These are phyloP conservation scores for Nomada flava DNA, from an alignment of 2,888 invertebrate species.

Conservation along the genomic window DNA sequence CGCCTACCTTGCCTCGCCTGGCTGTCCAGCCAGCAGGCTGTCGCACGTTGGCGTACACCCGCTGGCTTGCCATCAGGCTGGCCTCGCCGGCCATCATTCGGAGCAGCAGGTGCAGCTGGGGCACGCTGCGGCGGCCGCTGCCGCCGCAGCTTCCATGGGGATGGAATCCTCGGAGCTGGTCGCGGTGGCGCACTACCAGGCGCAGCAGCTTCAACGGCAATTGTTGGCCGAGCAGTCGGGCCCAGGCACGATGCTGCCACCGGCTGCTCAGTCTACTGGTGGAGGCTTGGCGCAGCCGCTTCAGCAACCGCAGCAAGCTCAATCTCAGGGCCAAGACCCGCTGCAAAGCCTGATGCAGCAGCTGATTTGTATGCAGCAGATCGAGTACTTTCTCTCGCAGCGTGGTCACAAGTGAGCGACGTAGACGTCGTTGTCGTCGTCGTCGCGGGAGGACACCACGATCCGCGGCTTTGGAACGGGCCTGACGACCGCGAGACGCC, in stretches of 20 bases:
- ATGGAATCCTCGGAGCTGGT: constrained; percentile 78
- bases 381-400: constrained; percentile 81
- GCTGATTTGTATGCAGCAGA: constrained; percentile 79
- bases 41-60: constrained; percentile 75
- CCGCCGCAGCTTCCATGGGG: constrained; percentile 74
- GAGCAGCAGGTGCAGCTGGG: constrained; percentile 74
- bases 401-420: constrained; percentile 77
- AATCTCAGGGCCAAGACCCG: constrained; percentile 78
- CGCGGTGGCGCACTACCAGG: constrained; percentile 76
- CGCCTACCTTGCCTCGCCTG: constrained; percentile 77
- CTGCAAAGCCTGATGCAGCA: constrained; percentile 82
- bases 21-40: constrained; percentile 71
- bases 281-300: constrained; percentile 79
- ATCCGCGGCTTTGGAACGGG: not conserved
- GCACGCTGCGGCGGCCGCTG: constrained; percentile 64
- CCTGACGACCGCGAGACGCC: not conserved
- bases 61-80: constrained; percentile 67
- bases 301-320: constrained; percentile 77
- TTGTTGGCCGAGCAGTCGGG: constrained; percentile 73
- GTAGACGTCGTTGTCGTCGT: not conserved
- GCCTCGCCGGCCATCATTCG: constrained; percentile 55
- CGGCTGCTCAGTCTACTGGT: constrained; percentile 76
- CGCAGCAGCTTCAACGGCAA: constrained; percentile 74
- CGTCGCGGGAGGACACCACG: not conserved
- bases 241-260: constrained; percentile 67